These are phyloP conservation scores for Sardinella longiceps DNA, from an alignment of 2,797 vertebrate species.

Conservation along the genomic window DNA sequence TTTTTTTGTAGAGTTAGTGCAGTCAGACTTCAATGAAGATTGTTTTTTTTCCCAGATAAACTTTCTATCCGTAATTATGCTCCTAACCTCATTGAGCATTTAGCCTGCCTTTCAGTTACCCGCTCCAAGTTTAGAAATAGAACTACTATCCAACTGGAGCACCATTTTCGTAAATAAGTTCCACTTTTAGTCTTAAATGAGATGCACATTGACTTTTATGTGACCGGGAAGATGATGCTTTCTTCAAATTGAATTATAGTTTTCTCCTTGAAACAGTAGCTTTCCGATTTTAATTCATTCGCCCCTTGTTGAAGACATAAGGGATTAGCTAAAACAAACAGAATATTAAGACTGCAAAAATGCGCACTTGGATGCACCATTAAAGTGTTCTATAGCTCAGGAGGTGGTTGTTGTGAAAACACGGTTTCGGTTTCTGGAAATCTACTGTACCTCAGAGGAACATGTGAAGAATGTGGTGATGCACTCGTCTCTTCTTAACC, in stretches of 20 bases:
- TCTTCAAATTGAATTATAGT: not conserved
- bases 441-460: constrained; percentile 64
- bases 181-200: not conserved
- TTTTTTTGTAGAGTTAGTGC: constrained; percentile 72
- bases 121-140: not conserved
- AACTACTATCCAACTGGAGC: not conserved
- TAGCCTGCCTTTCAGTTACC: not conserved
- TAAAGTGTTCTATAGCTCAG: not conserved
- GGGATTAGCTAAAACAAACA: constrained; percentile 64
- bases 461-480: constrained; percentile 53
- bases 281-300: not conserved
- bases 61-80: constrained; percentile 55
- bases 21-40: constrained; percentile 21
- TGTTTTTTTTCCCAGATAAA: not conserved
- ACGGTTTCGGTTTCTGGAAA: constrained; percentile 61
- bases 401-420: constrained; percentile 33
- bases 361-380: not conserved
- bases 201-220: not conserved
- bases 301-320: constrained; percentile 33
- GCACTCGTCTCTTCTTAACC: constrained; percentile 57
- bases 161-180: not conserved
- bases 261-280: not conserved
- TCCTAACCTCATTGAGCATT: not conserved
- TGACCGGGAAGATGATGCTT: not conserved
- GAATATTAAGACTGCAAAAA: constrained; percentile 6